Percentiles rank a stretch among this genome's conserved stretches.
Evolutionary conservation across 2,797 vertebrate species (phyloP).

Genomic region (Sebastes oblongus): DNA sequence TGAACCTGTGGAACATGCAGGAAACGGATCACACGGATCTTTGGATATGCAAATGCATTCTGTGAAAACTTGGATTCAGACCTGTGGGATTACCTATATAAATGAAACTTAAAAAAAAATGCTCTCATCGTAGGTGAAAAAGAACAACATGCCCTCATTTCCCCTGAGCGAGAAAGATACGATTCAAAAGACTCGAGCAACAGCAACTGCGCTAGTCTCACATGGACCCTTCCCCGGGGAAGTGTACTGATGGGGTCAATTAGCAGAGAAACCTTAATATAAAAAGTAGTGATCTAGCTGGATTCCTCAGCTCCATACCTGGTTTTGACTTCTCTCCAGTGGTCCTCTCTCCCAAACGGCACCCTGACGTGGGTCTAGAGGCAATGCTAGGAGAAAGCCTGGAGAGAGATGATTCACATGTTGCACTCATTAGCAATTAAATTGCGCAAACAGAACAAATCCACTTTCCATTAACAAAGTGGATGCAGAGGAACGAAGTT

Average conservation of each 20-base stretch:
- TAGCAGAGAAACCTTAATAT: slow-evolving; percentile 42
- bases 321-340: slow-evolving; percentile 28
- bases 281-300: slow-evolving; percentile 37
- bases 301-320: slow-evolving; percentile 40
- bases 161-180: slow-evolving; percentile 11
- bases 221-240: slow-evolving; percentile 33
- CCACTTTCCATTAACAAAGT: slow-evolving; percentile 13
- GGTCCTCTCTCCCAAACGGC: neutral
- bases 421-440: slow-evolving; percentile 46
- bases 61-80: slow-evolving; percentile 49
- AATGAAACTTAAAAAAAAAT: slow-evolving; percentile 18
- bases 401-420: slow-evolving; percentile 21
- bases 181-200: slow-evolving; percentile 32
- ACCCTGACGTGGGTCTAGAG: neutral
- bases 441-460: slow-evolving; percentile 56
- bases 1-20: slow-evolving; percentile 37
- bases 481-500: slow-evolving; percentile 34
- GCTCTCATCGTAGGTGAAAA: slow-evolving; percentile 38
- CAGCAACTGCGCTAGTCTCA: slow-evolving; percentile 30
- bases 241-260: slow-evolving; percentile 29
- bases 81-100: slow-evolving; percentile 19
- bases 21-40: slow-evolving; percentile 33
- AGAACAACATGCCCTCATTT: slow-evolving; percentile 37
- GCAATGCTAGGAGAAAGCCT: slow-evolving; percentile 23
- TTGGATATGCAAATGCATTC: slow-evolving; percentile 64